A percentile compares a stretch with the other conserved stretches of the same genome.
Evolutionary conservation across 2,888 invertebrate species (phyloP).

Genomic region (Acleris laterana): DNA sequence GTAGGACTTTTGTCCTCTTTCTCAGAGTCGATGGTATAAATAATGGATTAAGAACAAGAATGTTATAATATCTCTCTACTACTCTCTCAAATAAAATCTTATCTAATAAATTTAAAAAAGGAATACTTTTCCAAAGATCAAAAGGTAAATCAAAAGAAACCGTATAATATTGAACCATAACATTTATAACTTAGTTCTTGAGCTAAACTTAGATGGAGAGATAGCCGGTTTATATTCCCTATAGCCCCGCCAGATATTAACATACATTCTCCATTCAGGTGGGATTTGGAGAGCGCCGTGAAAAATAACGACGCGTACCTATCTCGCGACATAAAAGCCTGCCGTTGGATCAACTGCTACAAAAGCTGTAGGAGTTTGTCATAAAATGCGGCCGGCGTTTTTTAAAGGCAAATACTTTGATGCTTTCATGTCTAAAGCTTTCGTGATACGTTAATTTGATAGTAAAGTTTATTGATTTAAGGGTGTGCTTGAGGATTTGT

Average conservation of each 20-base stretch:
- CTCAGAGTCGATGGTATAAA: no score
- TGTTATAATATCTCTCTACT: no score
- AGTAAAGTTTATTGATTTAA: not conserved
- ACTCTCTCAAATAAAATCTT: no score
- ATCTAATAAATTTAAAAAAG: not conserved
- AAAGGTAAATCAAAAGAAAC: not conserved
- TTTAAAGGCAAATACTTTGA: not conserved
- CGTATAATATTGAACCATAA: not conserved
- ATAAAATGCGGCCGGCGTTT: not conserved
- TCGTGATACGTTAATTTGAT: not conserved
- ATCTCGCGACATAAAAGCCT: slow-evolving; percentile 15
- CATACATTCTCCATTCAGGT: slow-evolving; percentile 21
- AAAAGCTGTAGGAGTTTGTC: not conserved
- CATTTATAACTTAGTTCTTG: slow-evolving; percentile 8
- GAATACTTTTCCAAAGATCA: no score
- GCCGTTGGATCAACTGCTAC: slow-evolving; percentile 9
- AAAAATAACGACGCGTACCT: slow-evolving; percentile 13
- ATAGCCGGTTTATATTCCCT: slow-evolving; percentile 10
- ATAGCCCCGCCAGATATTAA: slow-evolving; percentile 12
- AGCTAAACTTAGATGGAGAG: slow-evolving; percentile 1
- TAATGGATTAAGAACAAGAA: no score
- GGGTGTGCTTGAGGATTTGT: no score
- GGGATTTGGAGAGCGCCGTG: slow-evolving; percentile 25
- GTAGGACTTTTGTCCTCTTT: no score
- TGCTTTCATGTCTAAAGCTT: not conserved